Base-by-base conservation (phyloP, 1,140 invertebrate species). In the Drosophila tropicalis region DNA sequence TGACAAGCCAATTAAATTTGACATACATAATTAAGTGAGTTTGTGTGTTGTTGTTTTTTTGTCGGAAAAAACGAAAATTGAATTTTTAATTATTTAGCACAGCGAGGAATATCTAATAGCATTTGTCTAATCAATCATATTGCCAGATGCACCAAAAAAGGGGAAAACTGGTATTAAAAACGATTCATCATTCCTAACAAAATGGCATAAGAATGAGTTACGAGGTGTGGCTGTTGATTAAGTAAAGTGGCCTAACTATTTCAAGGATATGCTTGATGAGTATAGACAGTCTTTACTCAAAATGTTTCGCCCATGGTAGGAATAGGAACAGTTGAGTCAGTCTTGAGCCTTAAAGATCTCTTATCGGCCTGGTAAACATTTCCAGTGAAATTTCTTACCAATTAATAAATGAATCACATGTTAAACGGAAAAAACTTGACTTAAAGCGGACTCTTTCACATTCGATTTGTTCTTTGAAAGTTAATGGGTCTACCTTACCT, bases 1-100 rank as follows among this genome's bases (percentile, higher is more conserved):
- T 87, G 84, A 86, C 82, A 86, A 83, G 83, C 83, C 83, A 86
- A 86, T 86, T 86, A 87, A 83, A 87, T 76, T 79, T 86, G 83
- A 86, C 84, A 87, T 89, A 87, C 72, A 87, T 86, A 86, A 86
- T 86, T 86, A 83, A 86, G 72, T 83, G 84, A 36, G 51, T 70
- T 76, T 65, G 67, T 62, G 29, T 69, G 41, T 77, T 32, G 10
- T 32, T 32, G 15, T 56, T 9, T 19, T 12, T 57, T 57, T 60
- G 40, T 62, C 67, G 19, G 36, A 29, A 44, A 41, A 62, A 15
- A 10, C n/a, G 66, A 73, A 68, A 70, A 85, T 82, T 76, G 67
- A 75, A 87, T 86, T 86, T 86, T 86, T 87, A 86, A 86, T 86
- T 86, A 85, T 54, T 19, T 41, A 40, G 34, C 40, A 22, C 67